These are phyloP conservation scores for Himalopsyche japonica DNA, from an alignment of 2,888 invertebrate species.

Conservation along the genomic window DNA sequence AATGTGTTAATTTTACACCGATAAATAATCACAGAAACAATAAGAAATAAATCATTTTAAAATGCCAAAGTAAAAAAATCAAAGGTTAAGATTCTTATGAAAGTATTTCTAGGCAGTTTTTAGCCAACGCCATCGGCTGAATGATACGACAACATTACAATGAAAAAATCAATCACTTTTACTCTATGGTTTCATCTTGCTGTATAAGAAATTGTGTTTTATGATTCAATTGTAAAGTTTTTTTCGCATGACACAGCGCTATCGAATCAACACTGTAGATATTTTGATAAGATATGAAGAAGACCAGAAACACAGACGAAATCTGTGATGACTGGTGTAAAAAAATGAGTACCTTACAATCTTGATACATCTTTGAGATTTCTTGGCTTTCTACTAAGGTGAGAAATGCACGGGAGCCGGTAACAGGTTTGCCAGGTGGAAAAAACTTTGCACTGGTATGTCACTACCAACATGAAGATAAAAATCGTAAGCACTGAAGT, in stretches of 20 bases:
- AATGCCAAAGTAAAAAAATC: too few species aligned
- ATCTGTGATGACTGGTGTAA: not conserved
- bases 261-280: not conserved
- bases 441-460: not conserved
- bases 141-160: too few species aligned
- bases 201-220: not conserved
- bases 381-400: not conserved
- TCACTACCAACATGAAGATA: not conserved
- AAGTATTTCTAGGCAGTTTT: too few species aligned
- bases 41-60: too few species aligned
- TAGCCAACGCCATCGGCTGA: too few species aligned
- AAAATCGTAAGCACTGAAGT: not conserved
- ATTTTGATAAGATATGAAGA: not conserved
- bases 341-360: not conserved
- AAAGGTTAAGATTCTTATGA: too few species aligned
- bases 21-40: too few species aligned
- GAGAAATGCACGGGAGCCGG: not conserved
- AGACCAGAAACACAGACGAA: not conserved
- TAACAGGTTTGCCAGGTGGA: not conserved
- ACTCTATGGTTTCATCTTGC: not conserved
- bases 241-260: not conserved
- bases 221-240: not conserved
- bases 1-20: too few species aligned
- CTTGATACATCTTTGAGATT: not conserved
- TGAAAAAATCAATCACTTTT: not conserved